Evolutionary conservation across 2,888 invertebrate genomes (phyloP), one percentile per base, ranked within the genome.

Genomic region (Lycocerus yunnanus): DNA sequence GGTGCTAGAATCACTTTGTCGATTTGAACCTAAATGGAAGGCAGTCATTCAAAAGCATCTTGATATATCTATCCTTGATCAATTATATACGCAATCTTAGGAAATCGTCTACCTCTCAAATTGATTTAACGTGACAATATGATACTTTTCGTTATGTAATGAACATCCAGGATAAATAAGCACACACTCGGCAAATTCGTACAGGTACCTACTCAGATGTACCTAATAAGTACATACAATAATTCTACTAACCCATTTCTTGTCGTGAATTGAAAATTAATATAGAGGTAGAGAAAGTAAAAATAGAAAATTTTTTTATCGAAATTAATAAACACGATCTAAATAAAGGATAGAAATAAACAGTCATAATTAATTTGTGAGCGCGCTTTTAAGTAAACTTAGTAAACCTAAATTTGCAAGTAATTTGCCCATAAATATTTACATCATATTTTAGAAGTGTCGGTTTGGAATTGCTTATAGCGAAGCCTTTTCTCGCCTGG

Each of bases 1-100:
- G 84, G 82, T 81, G 79, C 81, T 82, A 79, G 82, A 83, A 83
- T 84, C 83, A 84, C 84, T 84, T 84, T 83, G 81, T 83, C 82
- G 82, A 79, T 80, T 81, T 81, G 77, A 79, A 80, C 79, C 78
- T 80, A 75, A 78, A 80, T 76, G 78, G 80, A 77, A 78, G 78
- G 70, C 74, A 78, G 78, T 77, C 77, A 80, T 78, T 79, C 79
- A 72, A 76, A 20, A 82, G 79, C 75, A 73, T 75, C 69, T 73
- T 69, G 66, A 69, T 73, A 24, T 72, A 16, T 63, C 16, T 43
- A 63, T 63, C 61, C 61, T 71, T 71, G 66, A 71, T 71, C 65
- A 66, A 71, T 71, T 66, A 74, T 76, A 76, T 72, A 74, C 70
- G 69, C 21, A 63, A 63, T 63, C 61, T 20, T 20, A 63, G 18